Conservation (phyloP, 1,140 invertebrate species). For the Lasioglossum baleicum region DNA sequence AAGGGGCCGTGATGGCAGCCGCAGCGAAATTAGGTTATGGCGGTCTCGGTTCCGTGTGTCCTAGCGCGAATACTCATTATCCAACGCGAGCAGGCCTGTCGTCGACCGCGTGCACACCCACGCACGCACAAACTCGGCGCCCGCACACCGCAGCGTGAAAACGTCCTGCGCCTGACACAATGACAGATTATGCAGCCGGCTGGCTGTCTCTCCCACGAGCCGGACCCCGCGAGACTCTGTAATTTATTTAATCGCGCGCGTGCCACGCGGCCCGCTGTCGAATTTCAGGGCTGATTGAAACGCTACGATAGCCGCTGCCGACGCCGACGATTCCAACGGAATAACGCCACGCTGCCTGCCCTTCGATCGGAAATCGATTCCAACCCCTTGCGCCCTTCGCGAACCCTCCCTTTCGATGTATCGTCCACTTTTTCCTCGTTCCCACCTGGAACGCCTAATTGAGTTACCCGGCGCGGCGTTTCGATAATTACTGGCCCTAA, state of each 20-base stretch:
- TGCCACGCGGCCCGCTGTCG: background rate
- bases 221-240: slow-evolving; percentile 27
- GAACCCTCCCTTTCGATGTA: background rate
- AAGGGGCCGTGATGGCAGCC: no score
- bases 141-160: slow-evolving; percentile 26
- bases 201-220: slow-evolving; percentile 40
- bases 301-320: background rate
- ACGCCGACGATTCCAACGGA: background rate
- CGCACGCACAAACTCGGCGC: slow-evolving; percentile 6
- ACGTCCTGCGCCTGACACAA: slow-evolving; percentile 41
- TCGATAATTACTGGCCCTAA: no score
- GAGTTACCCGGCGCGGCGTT: background rate
- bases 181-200: slow-evolving; percentile 43
- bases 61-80: slow-evolving; percentile 38
- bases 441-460: no score
- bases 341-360: no score
- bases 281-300: slow-evolving; percentile 20
- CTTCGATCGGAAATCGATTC: slow-evolving; percentile 4
- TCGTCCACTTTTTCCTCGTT: background rate
- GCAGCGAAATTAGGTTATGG: slow-evolving; percentile 33
- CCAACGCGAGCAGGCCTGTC: slow-evolving; percentile 28
- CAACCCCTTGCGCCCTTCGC: background rate
- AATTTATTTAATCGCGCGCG: slow-evolving; percentile 47
- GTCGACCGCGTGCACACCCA: slow-evolving; percentile 29
- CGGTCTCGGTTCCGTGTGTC: slow-evolving; percentile 14